These are phyloP conservation scores for Mamestra configurata DNA, from an alignment of 1,140 invertebrate species.

Conservation along the genomic window DNA sequence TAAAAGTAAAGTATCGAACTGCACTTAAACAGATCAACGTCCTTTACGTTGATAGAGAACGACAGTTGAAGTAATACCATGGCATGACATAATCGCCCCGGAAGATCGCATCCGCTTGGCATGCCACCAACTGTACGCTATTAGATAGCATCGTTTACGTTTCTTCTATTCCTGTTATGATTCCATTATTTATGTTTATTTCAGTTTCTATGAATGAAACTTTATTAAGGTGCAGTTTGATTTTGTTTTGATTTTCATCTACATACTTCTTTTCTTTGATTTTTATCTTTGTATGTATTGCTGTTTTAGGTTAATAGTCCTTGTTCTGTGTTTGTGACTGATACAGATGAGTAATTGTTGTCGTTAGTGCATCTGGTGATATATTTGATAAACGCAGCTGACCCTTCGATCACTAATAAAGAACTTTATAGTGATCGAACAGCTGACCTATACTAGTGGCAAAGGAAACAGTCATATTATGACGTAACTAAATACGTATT, in stretches of 20 bases:
- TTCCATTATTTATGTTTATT: slow-evolving; percentile 33
- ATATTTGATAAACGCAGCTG: background rate
- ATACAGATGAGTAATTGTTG: background rate
- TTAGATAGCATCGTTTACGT: slow-evolving; percentile 38
- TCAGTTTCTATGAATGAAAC: slow-evolving; percentile 31
- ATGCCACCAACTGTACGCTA: slow-evolving; percentile 62
- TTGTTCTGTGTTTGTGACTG: background rate
- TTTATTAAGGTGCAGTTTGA: background rate
- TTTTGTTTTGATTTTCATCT: background rate
- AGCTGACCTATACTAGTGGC: no score
- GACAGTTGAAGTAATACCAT: slow-evolving; percentile 65
- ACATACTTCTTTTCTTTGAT: background rate
- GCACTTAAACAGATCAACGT: slow-evolving; percentile 1
- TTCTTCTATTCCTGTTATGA: slow-evolving; percentile 32
- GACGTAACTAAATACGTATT: background rate
- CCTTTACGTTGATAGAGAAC: slow-evolving; percentile 24
- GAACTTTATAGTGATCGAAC: no score
- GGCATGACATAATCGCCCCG: slow-evolving; percentile 81
- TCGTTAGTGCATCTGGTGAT: background rate
- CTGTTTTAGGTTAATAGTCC: background rate
- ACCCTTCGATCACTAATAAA: background rate
- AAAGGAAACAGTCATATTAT: no score
- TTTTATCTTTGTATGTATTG: background rate
- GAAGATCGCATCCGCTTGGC: slow-evolving; percentile 84
- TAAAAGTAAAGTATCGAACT: slow-evolving; percentile 25